Conservation (phyloP, 1,140 invertebrate species). For the Ceratina australensis region DNA sequence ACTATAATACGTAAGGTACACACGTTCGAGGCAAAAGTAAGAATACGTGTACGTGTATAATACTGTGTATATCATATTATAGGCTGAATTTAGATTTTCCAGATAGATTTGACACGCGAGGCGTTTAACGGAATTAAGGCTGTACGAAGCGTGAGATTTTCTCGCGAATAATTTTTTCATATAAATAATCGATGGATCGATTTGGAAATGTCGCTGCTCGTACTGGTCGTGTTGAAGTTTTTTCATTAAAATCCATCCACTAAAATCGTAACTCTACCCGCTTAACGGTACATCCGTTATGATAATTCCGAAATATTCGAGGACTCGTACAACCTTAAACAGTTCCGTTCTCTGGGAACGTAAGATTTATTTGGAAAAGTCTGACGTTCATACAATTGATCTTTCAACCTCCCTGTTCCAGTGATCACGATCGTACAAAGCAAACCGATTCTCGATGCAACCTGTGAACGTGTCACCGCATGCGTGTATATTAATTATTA, state of each 20-base stretch:
- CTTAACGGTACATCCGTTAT: too few relatives aligned
- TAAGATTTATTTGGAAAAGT: slow-evolving; percentile 4
- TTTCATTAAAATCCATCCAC: too few relatives aligned
- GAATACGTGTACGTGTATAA: too few relatives aligned
- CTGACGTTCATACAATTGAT: slow-evolving; percentile 29
- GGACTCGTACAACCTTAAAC: too few relatives aligned
- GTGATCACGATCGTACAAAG: slow-evolving; percentile 46
- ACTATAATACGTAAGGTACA: slow-evolving; percentile 30
- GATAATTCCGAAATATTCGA: too few relatives aligned
- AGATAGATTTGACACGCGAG: neutral
- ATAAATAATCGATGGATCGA: too few relatives aligned
- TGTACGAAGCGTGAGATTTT: too few relatives aligned
- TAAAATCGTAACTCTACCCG: too few relatives aligned
- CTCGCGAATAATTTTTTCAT: neutral
- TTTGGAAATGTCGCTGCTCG: too few relatives aligned
- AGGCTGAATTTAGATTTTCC: slow-evolving; percentile 4
- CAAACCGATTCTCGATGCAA: slow-evolving; percentile 15
- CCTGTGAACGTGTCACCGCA: slow-evolving; percentile 22
- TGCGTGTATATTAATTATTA: slow-evolving; percentile 48
- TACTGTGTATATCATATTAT: slow-evolving; percentile 23
- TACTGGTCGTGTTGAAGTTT: too few relatives aligned
- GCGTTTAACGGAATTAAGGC: too few relatives aligned
- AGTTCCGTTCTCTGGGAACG: too few relatives aligned
- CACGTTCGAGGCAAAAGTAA: slow-evolving; percentile 1
- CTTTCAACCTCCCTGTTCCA: slow-evolving; percentile 12